Conservation (phyloP, 2,888 invertebrate species). For the Eugnorisma glareosa region DNA sequence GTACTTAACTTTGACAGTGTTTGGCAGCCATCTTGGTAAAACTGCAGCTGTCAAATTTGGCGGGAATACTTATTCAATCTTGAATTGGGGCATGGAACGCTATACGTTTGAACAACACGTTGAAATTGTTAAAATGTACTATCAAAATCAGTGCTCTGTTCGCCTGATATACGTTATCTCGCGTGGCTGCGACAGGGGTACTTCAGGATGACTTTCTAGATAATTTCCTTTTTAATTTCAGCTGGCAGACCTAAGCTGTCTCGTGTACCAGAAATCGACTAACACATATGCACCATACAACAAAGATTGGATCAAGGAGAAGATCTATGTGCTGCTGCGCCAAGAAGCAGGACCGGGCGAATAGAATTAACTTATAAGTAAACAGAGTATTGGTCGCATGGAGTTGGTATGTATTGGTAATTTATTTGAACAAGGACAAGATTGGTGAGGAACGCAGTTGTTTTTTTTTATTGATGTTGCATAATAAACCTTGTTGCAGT, state of each 20-base stretch:
- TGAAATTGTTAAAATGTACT: background rate
- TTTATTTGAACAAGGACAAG: background rate
- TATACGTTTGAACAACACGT: background rate
- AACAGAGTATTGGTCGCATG: conserved; percentile 18
- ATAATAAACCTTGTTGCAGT: background rate
- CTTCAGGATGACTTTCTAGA: background rate
- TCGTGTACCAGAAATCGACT: conserved; percentile 98
- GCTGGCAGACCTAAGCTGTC: conserved; percentile 97
- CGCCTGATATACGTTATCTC: background rate
- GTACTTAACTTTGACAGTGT: background rate
- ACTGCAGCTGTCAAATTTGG: background rate
- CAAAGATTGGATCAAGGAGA: conserved; percentile 99
- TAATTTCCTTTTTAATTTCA: conserved; percentile 75
- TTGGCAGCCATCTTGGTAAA: background rate
- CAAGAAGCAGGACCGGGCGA: conserved; percentile 95
- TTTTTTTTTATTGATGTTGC: background rate
- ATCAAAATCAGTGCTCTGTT: background rate
- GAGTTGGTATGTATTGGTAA: conserved; percentile 34
- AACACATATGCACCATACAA: conserved; percentile 99
- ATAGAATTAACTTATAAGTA: conserved; percentile 64
- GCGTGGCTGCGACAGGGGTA: background rate
- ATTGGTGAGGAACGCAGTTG: background rate
- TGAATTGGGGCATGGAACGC: background rate
- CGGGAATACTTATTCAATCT: background rate
- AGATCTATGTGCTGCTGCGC: conserved; percentile 98